phyloP scores from a whole-genome alignment of 2,797 vertebrate genomes.

The Enteromius trimaculatus region DNA sequence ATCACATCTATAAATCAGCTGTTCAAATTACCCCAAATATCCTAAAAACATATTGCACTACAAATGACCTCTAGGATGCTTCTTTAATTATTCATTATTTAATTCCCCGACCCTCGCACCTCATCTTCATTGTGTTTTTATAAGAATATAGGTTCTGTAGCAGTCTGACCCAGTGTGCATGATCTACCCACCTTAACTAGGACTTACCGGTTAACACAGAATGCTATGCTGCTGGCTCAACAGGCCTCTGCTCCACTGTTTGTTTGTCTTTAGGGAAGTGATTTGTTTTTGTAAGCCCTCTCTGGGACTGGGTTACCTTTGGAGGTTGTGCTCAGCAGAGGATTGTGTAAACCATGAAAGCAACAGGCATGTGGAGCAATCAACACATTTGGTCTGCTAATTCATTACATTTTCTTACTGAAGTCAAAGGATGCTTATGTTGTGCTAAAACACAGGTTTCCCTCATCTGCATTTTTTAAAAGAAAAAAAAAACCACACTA shows the following conservation, averaged over 20 bases:
- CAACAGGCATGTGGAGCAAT: background rate
- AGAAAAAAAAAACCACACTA: background rate
- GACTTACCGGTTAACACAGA: background rate
- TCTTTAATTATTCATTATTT: conserved; percentile 14
- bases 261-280: conserved; percentile 40
- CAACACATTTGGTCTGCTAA: conserved; percentile 1
- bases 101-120: conserved; percentile 20
- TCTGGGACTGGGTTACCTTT: conserved; percentile 21
- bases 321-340: conserved; percentile 18
- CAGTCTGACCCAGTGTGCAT: conserved; percentile 22
- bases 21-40: background rate
- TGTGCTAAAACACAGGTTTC: background rate
- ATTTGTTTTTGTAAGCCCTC: conserved; percentile 29
- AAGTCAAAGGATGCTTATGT: background rate
- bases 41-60: background rate
- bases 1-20: too few species aligned
- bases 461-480: background rate
- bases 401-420: background rate
- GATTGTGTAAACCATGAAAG: conserved; percentile 30
- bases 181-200: conserved; percentile 18
- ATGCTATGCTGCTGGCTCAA: background rate
- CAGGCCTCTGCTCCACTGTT: conserved; percentile 5
- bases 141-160: background rate
- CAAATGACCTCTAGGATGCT: background rate
- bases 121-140: conserved; percentile 30